phyloP scores from a whole-genome alignment of 2,113 vertebrate genomes.

The Festucalex cinctus region DNA sequence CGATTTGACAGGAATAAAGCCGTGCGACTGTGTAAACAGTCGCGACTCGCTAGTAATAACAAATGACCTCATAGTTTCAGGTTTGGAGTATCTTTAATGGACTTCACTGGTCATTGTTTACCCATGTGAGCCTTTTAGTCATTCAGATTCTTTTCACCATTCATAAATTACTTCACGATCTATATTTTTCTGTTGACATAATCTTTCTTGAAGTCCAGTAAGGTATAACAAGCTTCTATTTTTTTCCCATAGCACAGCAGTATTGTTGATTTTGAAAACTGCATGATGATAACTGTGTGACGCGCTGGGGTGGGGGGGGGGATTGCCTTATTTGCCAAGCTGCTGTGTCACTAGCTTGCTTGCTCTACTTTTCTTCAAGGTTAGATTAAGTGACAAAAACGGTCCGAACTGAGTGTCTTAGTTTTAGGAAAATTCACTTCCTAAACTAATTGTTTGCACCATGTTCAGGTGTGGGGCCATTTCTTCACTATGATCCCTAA shows the following conservation, averaged over 20 bases:
- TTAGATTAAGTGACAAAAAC: slow-evolving; percentile 30
- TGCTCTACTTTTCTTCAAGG: slow-evolving; percentile 22
- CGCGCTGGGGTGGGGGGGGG: neutral
- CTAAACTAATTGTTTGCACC: slow-evolving; percentile 34
- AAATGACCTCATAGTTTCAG: slow-evolving; percentile 48
- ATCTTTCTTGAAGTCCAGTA: neutral
- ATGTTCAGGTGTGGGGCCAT: slow-evolving; percentile 36
- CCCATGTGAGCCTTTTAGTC: neutral
- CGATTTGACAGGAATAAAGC: slow-evolving; percentile 62
- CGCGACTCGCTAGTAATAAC: slow-evolving; percentile 52
- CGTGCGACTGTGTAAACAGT: slow-evolving; percentile 35
- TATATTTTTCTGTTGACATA: neutral
- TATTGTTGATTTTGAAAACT: slow-evolving; percentile 12
- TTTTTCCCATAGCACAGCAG: neutral
- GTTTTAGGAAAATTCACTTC: neutral
- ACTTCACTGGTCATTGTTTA: slow-evolving; percentile 5
- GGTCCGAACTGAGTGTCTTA: neutral
- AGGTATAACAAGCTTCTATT: neutral
- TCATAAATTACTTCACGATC: slow-evolving; percentile 3
- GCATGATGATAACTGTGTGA: neutral
- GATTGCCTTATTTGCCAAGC: slow-evolving; percentile 10
- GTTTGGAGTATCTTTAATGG: slow-evolving; percentile 7
- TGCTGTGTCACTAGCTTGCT: slow-evolving; percentile 39
- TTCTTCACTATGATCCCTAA: slow-evolving; percentile 23
- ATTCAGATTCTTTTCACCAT: neutral